These are phyloP conservation scores for Melanotaenia parkinsoni DNA, from an alignment of 2,797 vertebrate genomes.

Conservation along the genomic window DNA sequence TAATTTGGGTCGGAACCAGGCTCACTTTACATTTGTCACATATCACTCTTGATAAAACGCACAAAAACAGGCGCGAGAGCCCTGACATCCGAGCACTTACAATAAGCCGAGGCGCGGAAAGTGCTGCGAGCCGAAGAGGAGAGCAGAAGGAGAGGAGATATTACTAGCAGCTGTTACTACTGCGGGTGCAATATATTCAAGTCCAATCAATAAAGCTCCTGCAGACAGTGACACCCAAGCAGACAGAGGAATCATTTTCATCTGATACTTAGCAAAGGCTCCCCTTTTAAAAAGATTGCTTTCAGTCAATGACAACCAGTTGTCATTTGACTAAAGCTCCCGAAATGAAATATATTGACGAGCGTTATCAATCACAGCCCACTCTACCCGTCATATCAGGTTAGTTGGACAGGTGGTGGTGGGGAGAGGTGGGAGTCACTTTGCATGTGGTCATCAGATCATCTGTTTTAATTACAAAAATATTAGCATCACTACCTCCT, in stretches of 20 bases:
- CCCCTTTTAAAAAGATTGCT: slow-evolving; percentile 97
- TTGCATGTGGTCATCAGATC: slow-evolving; percentile 81
- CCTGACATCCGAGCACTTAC: slow-evolving; percentile 57
- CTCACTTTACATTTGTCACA: slow-evolving; percentile 86
- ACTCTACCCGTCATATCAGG: slow-evolving; percentile 74
- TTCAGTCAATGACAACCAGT: slow-evolving; percentile 91
- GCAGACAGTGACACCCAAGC: slow-evolving; percentile 90
- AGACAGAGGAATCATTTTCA: slow-evolving; percentile 91
- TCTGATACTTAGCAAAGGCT: slow-evolving; percentile 93
- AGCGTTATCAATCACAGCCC: slow-evolving; percentile 86
- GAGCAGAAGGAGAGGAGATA: slow-evolving; percentile 81
- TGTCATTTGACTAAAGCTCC: slow-evolving; percentile 89
- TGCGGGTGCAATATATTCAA: slow-evolving; percentile 90
- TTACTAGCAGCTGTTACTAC: slow-evolving; percentile 90
- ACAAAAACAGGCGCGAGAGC: slow-evolving; percentile 26
- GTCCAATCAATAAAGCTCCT: slow-evolving; percentile 92
- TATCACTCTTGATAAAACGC: slow-evolving; percentile 83
- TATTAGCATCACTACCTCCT: slow-evolving; percentile 79
- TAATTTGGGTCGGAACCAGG: slow-evolving; percentile 82
- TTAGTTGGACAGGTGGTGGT: slow-evolving; percentile 33
- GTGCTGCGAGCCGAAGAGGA: slow-evolving; percentile 60
- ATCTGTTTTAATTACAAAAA: slow-evolving; percentile 84
- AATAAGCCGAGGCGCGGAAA: slow-evolving; percentile 69
- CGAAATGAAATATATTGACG: slow-evolving; percentile 91
- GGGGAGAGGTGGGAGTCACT: slow-evolving; percentile 50